These are phyloP conservation scores for Chesias legatella DNA, from an alignment of 2,888 invertebrate genomes.

Conservation along the genomic window DNA sequence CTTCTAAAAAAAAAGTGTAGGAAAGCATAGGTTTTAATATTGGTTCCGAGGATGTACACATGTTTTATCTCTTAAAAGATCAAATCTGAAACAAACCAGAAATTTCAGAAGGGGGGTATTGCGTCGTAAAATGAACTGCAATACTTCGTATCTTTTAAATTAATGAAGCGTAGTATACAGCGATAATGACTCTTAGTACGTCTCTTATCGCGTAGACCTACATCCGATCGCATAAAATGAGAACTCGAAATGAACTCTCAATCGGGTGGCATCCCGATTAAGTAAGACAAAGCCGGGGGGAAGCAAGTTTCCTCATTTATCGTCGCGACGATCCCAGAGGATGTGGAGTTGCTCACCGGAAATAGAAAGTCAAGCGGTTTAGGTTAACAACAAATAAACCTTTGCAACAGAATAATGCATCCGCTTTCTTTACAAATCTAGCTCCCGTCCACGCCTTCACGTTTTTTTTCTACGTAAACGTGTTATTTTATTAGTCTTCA, in stretches of 20 bases:
- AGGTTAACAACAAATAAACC: slow-evolving; percentile 50
- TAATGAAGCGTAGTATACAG: slow-evolving; percentile 18
- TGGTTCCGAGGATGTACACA: not conserved
- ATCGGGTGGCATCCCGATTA: slow-evolving; percentile 44
- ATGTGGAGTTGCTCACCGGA: slow-evolving; percentile 54
- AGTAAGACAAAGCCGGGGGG: slow-evolving; percentile 53
- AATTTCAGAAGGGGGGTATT: too few species aligned
- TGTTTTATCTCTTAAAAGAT: too few species aligned
- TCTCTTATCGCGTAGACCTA: slow-evolving; percentile 26
- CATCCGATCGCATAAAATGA: slow-evolving; percentile 24
- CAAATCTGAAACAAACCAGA: too few species aligned
- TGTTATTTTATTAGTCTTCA: too few species aligned
- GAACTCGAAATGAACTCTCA: slow-evolving; percentile 38
- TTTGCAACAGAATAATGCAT: slow-evolving; percentile 35
- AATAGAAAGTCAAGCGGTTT: slow-evolving; percentile 70
- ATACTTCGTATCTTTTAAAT: slow-evolving; percentile 4
- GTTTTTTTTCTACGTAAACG: too few species aligned
- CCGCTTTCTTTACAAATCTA: slow-evolving; percentile 9
- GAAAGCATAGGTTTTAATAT: slow-evolving; percentile 26
- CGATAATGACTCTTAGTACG: slow-evolving; percentile 13
- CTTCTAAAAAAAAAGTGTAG: slow-evolving; percentile 32
- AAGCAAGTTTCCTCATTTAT: slow-evolving; percentile 64
- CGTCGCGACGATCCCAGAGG: slow-evolving; percentile 53
- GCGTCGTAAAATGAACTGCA: too few species aligned
- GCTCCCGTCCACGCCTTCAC: too few species aligned